Conservation (phyloP, 1,140 invertebrate genomes). For the Danaus melanippus region DNA sequence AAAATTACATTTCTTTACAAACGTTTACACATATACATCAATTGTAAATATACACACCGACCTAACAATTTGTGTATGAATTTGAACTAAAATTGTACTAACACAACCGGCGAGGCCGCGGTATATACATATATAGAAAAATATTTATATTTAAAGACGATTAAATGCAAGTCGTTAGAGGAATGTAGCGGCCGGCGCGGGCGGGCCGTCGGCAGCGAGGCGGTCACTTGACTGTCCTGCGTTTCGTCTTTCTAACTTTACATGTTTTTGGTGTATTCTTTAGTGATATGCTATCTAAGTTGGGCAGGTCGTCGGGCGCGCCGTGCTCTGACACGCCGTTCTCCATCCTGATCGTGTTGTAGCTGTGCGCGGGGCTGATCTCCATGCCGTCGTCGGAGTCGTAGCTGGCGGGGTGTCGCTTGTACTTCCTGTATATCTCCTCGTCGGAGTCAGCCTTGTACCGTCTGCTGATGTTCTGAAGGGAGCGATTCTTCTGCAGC, state of each 20-base stretch:
- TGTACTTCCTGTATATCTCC: conserved; percentile 45
- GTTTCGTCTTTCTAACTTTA: conserved; percentile 54
- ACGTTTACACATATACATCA: too few species aligned
- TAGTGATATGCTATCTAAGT: conserved; percentile 49
- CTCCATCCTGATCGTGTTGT: conserved; percentile 38
- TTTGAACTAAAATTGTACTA: conserved; percentile 67
- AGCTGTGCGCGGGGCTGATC: conserved; percentile 18
- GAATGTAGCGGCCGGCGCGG: conserved; percentile 37
- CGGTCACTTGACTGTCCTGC: conserved; percentile 64
- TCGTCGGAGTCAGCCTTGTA: conserved; percentile 53
- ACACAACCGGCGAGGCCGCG: conserved; percentile 24
- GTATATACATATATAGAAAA: conserved; percentile 23
- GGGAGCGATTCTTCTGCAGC: conserved; percentile 59
- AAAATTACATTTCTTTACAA: too few species aligned
- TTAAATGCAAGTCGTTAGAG: conserved; percentile 28
- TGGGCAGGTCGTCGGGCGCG: conserved; percentile 51
- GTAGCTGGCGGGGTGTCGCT: conserved; percentile 49
- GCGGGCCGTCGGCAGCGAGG: too few species aligned
- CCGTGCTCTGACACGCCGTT: conserved; percentile 56
- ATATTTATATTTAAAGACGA: conserved; percentile 16
- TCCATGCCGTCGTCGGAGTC: conserved; percentile 53
- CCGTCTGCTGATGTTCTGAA: conserved; percentile 55
- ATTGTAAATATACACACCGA: conserved; percentile 44
- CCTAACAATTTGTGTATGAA: conserved; percentile 12
- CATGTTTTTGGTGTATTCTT: conserved; percentile 44